Conservation (phyloP, 2,113 vertebrate species). For the Notiomystis cincta region DNA sequence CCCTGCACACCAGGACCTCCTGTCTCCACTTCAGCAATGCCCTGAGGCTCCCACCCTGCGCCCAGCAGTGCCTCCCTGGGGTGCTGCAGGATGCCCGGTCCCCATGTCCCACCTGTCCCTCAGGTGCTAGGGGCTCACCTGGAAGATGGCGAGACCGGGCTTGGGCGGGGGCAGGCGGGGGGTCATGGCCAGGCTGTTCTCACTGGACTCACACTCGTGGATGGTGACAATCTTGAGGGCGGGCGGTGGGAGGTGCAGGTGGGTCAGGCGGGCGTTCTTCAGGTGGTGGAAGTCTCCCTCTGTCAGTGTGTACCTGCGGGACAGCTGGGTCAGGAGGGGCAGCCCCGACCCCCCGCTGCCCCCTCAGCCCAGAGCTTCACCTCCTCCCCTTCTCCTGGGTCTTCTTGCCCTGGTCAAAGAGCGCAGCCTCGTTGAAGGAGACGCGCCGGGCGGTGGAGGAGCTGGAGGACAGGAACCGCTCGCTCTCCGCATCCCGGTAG, state of each 20-base stretch:
- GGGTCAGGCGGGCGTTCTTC: slow-evolving; percentile 93
- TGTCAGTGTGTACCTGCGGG: slow-evolving; percentile 89
- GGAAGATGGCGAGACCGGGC: slow-evolving; percentile 91
- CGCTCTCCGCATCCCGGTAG: slow-evolving; percentile 83
- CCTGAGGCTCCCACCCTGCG: not conserved
- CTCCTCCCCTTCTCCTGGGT: slow-evolving; percentile 92
- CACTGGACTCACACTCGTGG: slow-evolving; percentile 90
- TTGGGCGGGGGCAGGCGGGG: slow-evolving; percentile 73
- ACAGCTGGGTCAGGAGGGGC: not conserved
- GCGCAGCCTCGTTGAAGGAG: slow-evolving; percentile 95
- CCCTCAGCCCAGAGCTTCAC: slow-evolving; percentile 46
- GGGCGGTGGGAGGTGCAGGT: slow-evolving; percentile 84
- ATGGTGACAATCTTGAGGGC: slow-evolving; percentile 94
- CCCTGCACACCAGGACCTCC: not conserved
- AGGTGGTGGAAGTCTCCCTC: slow-evolving; percentile 97
- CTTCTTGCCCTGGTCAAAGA: slow-evolving; percentile 91
- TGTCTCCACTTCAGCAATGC: rapidly evolving
- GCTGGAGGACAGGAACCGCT: slow-evolving; percentile 88
- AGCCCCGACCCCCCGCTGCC: rapidly evolving
- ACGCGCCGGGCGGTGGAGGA: slow-evolving; percentile 86
- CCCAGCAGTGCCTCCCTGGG: not conserved
- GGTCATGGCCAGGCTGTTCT: slow-evolving; percentile 83
- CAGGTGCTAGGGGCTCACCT: slow-evolving; percentile 66
- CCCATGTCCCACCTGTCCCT: rapidly evolving
- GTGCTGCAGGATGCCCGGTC: not conserved